Evolutionary conservation across 2,888 invertebrate genomes (phyloP).

Genomic region (Acanthosepion lycidas): DNA sequence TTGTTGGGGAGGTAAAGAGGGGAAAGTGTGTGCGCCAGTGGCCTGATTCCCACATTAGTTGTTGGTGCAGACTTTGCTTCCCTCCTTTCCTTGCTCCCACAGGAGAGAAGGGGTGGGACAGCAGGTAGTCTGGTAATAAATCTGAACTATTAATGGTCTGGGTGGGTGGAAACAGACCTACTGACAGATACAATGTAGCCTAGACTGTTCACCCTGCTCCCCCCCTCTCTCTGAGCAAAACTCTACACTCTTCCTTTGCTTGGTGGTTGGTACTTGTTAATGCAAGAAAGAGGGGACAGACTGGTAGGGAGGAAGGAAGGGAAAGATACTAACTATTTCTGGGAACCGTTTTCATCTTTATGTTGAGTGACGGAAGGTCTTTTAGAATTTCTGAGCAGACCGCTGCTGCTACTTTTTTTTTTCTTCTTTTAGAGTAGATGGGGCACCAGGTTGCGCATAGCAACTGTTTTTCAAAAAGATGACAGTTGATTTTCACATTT

Average conservation of each 20-base stretch:
- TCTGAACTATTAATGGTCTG: slow-evolving; percentile 33
- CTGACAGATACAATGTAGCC: slow-evolving; percentile 33
- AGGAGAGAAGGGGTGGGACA: not conserved
- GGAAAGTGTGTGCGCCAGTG: not conserved
- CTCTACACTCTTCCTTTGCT: slow-evolving; percentile 33
- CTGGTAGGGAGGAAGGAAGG: slow-evolving; percentile 7
- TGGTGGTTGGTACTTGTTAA: slow-evolving; percentile 33
- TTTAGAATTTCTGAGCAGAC: not conserved
- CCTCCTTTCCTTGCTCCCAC: not conserved
- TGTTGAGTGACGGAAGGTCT: slow-evolving; percentile 33
- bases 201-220: not conserved
- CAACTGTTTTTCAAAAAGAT: slow-evolving; percentile 33
- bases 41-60: slow-evolving; percentile 35
- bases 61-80: slow-evolving; percentile 25
- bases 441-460: not conserved
- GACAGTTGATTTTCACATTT: slow-evolving; percentile 33
- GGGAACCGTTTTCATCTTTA: slow-evolving; percentile 24
- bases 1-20: not conserved
- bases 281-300: slow-evolving; percentile 33
- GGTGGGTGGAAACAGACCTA: slow-evolving; percentile 33
- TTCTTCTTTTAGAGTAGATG: not conserved
- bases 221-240: not conserved
- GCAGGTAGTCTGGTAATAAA: slow-evolving; percentile 33
- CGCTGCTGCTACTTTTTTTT: not conserved
- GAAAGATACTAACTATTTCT: slow-evolving; percentile 33